Conservation (phyloP, 2,888 invertebrate genomes). For the Drosophila anomalata region DNA sequence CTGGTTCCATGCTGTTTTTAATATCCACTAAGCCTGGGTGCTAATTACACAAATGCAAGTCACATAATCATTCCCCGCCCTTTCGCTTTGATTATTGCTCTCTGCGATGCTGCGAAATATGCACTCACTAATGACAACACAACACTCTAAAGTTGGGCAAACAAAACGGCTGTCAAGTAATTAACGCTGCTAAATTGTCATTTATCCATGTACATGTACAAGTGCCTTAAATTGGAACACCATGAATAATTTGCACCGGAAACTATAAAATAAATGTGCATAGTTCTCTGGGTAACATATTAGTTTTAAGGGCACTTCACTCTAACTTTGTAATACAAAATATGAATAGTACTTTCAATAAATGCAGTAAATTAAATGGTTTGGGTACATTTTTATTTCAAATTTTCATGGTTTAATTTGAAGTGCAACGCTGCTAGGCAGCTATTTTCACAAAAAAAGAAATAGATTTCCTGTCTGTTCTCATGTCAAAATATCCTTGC, state of each 20-base stretch:
- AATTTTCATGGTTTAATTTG: not conserved
- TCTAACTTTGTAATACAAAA: not conserved
- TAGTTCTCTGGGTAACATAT: not conserved
- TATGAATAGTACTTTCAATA: not conserved
- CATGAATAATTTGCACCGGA: not conserved
- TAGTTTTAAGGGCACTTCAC: not conserved
- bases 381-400: not conserved
- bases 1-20: conserved; percentile 28
- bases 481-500: not conserved
- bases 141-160: conserved; percentile 17
- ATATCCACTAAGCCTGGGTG: conserved; percentile 49
- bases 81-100: conserved; percentile 62
- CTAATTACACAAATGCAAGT: conserved; percentile 69
- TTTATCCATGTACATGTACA: conserved; percentile 1
- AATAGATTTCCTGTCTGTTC: not conserved
- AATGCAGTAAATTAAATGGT: not conserved
- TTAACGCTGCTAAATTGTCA: conserved; percentile 62
- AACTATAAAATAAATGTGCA: not conserved
- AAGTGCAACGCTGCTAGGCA: not conserved
- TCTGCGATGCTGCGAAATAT: conserved; percentile 47
- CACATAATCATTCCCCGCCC: conserved; percentile 6
- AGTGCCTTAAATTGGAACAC: not conserved
- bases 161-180: conserved; percentile 61
- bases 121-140: conserved; percentile 40
- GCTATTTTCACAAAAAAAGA: not conserved